Evolutionary conservation across 2,113 vertebrate species (phyloP).

Genomic region (Tachysurus fulvidraco): DNA sequence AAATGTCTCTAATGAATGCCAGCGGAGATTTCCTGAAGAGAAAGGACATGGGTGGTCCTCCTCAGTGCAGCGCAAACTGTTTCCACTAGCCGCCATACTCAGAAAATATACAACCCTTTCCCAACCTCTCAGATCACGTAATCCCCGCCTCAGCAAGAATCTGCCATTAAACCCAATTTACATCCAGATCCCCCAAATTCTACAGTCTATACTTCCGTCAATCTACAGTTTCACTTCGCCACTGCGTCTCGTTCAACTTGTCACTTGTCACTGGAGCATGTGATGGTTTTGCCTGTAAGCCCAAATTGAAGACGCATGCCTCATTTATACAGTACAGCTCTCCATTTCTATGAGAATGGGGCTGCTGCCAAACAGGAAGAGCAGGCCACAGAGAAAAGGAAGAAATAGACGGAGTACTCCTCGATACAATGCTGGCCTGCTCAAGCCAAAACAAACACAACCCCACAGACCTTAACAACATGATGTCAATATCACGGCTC

Average conservation of each 20-base stretch:
- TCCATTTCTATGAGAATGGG: constrained; percentile 46
- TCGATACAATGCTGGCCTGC: constrained; percentile 46
- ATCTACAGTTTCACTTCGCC: constrained; percentile 43
- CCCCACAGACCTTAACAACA: constrained; percentile 34
- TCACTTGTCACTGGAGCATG: constrained; percentile 43
- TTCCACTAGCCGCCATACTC: constrained; percentile 56
- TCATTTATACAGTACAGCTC: constrained; percentile 38
- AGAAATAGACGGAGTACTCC: constrained; percentile 50
- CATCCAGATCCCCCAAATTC: constrained; percentile 57
- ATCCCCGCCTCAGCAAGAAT: constrained; percentile 43
- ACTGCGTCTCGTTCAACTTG: constrained; percentile 27
- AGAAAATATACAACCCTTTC: constrained; percentile 67
- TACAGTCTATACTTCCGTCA: constrained; percentile 66
- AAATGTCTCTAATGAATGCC: constrained; percentile 69
- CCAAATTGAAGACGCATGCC: constrained; percentile 52
- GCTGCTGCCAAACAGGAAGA: constrained; percentile 52
- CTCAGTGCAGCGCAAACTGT: constrained; percentile 41
- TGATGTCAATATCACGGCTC: constrained; percentile 43
- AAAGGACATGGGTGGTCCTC: constrained; percentile 54
- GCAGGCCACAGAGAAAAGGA: constrained; percentile 46
- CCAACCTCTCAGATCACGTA: constrained; percentile 43
- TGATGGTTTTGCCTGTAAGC: constrained; percentile 49
- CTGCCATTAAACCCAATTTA: constrained; percentile 64
- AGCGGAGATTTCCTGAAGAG: constrained; percentile 64
- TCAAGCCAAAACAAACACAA: constrained; percentile 55